Percentiles rank a stretch among this genome's conserved stretches.
Conservation (phyloP, 2,888 invertebrate genomes). For the Tholera decimalis region DNA sequence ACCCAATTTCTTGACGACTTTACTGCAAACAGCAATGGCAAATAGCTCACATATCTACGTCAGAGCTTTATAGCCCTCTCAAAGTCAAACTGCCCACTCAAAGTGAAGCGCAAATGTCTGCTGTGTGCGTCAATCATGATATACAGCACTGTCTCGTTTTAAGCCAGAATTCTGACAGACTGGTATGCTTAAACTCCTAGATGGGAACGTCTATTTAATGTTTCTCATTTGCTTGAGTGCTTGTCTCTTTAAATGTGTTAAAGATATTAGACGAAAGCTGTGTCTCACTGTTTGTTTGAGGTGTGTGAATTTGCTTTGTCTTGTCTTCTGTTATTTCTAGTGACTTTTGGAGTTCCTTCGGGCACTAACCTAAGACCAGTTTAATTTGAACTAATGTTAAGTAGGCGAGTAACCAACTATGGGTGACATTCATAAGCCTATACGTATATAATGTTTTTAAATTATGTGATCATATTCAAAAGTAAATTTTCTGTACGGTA, state of each 20-base stretch:
- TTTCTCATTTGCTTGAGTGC: slow-evolving; percentile 19
- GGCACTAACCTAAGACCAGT: background rate
- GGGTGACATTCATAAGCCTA: no score
- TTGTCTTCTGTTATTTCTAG: background rate
- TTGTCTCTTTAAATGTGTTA: background rate
- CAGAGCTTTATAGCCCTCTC: slow-evolving; percentile 34
- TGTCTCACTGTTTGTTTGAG: background rate
- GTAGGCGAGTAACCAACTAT: no score
- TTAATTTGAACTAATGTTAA: background rate
- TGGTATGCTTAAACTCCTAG: slow-evolving; percentile 2
- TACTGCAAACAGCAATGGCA: background rate
- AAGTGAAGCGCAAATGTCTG: slow-evolving; percentile 23
- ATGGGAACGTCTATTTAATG: slow-evolving; percentile 10
- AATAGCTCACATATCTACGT: slow-evolving; percentile 17
- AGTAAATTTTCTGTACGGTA: no score
- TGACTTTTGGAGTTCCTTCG: background rate
- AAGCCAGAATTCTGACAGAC: background rate
- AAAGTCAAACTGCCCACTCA: slow-evolving; percentile 43
- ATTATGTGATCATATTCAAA: no score
- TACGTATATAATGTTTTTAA: no score
- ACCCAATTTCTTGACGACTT: slow-evolving; percentile 2
- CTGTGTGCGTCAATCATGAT: slow-evolving; percentile 34
- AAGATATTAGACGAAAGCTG: background rate
- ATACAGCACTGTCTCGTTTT: background rate
- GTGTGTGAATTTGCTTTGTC: background rate